These are phyloP conservation scores for Herpetotheres cachinnans DNA, from an alignment of 2,113 vertebrate species.

Conservation along the genomic window DNA sequence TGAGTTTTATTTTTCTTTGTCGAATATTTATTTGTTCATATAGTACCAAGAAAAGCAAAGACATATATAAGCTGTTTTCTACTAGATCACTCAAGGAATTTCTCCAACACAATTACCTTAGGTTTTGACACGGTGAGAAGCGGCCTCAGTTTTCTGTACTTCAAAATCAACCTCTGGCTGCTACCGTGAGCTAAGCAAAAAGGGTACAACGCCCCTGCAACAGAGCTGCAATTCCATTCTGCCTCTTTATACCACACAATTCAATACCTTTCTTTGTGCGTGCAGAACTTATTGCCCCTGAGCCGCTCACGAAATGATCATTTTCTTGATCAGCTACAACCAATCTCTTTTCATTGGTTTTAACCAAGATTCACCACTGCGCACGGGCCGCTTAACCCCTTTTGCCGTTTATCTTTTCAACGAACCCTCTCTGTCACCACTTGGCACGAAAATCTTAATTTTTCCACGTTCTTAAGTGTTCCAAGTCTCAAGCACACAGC, in stretches of 20 bases:
- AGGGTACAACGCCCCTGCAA: too few species aligned
- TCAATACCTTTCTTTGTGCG: background rate
- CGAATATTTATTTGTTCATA: background rate
- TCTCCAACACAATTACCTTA: background rate
- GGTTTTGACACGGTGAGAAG: background rate
- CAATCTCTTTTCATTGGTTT: background rate
- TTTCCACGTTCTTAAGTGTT: background rate
- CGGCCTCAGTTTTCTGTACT: background rate
- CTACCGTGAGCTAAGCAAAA: background rate
- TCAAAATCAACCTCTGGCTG: background rate
- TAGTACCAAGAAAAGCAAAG: background rate
- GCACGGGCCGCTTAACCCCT: background rate
- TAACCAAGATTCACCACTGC: background rate
- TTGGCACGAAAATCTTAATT: background rate
- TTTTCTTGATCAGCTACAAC: background rate
- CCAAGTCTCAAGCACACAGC: background rate
- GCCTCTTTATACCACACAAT: background rate
- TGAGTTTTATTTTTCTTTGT: background rate
- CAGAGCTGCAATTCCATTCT: background rate
- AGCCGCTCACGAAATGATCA: background rate
- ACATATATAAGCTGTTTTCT: background rate
- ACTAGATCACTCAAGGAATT: background rate
- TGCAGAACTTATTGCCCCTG: rapidly evolving
- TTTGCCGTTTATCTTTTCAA: background rate
- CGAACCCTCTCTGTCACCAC: background rate